These are phyloP conservation scores for Tinea trinotella DNA, from an alignment of 2,888 invertebrate species.

Conservation along the genomic window DNA sequence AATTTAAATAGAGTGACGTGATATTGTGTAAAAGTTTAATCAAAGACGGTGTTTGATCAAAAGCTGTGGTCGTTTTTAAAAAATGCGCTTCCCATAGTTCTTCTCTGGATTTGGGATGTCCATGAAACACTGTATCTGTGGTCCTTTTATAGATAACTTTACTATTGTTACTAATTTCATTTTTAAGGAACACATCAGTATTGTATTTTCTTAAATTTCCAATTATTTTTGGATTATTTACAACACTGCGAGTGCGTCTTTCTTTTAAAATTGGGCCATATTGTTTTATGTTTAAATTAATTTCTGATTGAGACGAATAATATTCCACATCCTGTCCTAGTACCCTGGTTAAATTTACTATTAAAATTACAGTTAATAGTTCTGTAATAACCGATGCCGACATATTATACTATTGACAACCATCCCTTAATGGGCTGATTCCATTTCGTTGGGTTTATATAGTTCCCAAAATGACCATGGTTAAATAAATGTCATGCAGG, in stretches of 20 bases:
- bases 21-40: constrained; percentile 74
- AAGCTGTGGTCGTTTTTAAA: constrained; percentile 42
- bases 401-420: background rate
- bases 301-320: constrained; percentile 39
- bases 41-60: constrained; percentile 72
- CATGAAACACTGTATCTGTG: constrained; percentile 66
- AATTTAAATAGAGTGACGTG: constrained; percentile 71
- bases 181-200: constrained; percentile 13
- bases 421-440: background rate
- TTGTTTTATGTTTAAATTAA: constrained; percentile 19
- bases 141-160: constrained; percentile 35
- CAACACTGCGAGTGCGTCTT: background rate
- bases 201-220: background rate
- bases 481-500: constrained; percentile 48
- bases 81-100: constrained; percentile 68
- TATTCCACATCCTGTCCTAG: constrained; percentile 40
- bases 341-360: constrained; percentile 20
- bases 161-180: constrained; percentile 16
- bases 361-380: constrained; percentile 17
- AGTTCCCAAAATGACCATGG: constrained; percentile 35
- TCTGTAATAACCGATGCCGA: constrained; percentile 18
- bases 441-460: background rate
- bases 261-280: background rate
- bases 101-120: constrained; percentile 71
- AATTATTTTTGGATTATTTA: background rate